These are phyloP conservation scores for Gopherus flavomarginatus DNA, from an alignment of 2,113 vertebrate species.

Conservation along the genomic window DNA sequence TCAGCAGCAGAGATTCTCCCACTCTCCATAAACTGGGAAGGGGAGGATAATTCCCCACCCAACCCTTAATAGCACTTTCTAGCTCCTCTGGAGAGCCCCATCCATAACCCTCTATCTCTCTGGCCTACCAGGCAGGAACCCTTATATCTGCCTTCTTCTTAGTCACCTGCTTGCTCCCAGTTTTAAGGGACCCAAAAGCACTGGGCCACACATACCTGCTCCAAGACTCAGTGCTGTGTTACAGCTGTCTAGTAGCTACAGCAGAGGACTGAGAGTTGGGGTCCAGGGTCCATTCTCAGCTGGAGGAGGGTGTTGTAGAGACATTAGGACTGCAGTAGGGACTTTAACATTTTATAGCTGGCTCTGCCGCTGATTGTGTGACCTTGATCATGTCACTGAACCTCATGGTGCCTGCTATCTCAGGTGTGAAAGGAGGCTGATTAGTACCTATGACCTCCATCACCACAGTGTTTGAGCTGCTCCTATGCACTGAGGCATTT, in stretches of 20 bases:
- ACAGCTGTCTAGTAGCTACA: not conserved
- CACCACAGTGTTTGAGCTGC: not conserved
- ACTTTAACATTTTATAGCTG: not conserved
- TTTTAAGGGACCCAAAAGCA: not conserved
- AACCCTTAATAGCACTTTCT: not conserved
- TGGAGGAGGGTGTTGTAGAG: not conserved
- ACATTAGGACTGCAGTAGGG: not conserved
- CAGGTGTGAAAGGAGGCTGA: not conserved
- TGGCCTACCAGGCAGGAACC: not conserved
- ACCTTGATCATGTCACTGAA: not conserved
- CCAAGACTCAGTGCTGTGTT: not conserved
- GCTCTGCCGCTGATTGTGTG: not conserved
- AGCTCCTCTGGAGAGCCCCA: not conserved
- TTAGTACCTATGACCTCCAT: not conserved
- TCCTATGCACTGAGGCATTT: not conserved
- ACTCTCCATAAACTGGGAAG: not conserved
- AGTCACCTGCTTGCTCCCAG: not conserved
- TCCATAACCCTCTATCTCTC: not conserved
- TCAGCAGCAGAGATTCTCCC: not conserved
- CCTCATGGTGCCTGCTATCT: not conserved
- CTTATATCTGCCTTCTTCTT: not conserved
- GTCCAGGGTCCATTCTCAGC: not conserved
- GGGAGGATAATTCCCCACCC: not conserved
- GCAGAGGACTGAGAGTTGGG: not conserved
- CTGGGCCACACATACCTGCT: not conserved